Evolutionary conservation across 1,140 invertebrate species (phyloP).

Genomic region (Drosophila cardini): DNA sequence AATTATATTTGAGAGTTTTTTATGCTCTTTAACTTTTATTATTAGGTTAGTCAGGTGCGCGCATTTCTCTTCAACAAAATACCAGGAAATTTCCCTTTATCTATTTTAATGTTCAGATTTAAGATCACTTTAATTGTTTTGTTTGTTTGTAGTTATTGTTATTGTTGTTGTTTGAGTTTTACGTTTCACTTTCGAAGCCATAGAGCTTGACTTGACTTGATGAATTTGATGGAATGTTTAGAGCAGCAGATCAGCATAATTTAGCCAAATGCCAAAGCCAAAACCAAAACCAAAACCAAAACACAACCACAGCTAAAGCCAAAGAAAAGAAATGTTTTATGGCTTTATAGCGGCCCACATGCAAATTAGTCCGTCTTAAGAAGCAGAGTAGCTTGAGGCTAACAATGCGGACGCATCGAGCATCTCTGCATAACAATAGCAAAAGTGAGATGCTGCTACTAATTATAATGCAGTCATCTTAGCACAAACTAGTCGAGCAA

Average conservation of each 20-base stretch:
- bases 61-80: conserved; percentile 49
- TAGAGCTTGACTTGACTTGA: conserved; percentile 50
- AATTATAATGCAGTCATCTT: conserved; percentile 67
- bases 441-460: conserved; percentile 67
- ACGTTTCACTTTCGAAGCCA: conserved; percentile 73
- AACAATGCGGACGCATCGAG: conserved; percentile 29
- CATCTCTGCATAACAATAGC: conserved; percentile 55
- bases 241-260: conserved; percentile 58
- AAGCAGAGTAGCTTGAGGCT: conserved; percentile 34
- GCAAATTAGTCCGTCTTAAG: conserved; percentile 60
- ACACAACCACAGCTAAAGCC: no score
- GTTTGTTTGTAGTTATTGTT: conserved; percentile 32
- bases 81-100: conserved; percentile 75
- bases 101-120: conserved; percentile 76
- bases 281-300: no score
- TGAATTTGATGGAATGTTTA: conserved; percentile 72
- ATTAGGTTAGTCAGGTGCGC: conserved; percentile 37
- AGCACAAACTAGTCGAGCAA: conserved; percentile 25
- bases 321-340: conserved; percentile 76
- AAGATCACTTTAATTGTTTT: conserved; percentile 76
- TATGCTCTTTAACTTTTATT: conserved; percentile 79
- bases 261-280: conserved; percentile 57
- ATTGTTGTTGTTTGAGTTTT: conserved; percentile 10
- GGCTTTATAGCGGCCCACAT: conserved; percentile 73
- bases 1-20: conserved; percentile 45